Evolutionary conservation across 2,797 vertebrate genomes (phyloP), one percentile per base, ranked within the genome.

Genomic region (Aeoliscus strigatus): DNA sequence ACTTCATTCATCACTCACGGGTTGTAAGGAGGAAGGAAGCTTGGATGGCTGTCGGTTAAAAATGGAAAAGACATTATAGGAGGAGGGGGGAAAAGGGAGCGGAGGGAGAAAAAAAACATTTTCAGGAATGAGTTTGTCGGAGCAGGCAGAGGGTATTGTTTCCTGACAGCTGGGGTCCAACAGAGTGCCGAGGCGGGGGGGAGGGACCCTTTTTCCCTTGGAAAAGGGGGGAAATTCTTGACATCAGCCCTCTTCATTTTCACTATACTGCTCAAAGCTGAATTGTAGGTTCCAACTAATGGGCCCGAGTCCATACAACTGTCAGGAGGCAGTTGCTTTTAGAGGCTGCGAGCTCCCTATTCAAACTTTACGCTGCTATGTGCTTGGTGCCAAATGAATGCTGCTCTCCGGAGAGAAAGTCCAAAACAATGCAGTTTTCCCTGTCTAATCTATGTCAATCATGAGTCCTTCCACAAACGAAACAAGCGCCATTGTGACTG

Each of bases 1-100:
- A 73, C 71, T 71, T 66, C 74, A 79, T 80, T 81, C 78, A 77
- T 84, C 79, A 82, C 70, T 72, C 55, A 0, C 70, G 56, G 73
- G 77, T 81, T 79, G 70, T 75, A 68, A 78, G 63, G 58, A 85
- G 84, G 86, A 87, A 86, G 88, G 87, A 89, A 88, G 84, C 77
- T 84, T 85, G 84, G 83, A 87, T 74, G 78, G 77, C 77, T 67
- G 63, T 36, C 70, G 76, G 84, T 88, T 89, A 89, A 89, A 90
- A 90, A 89, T 90, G 87, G 88, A 88, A 88, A 89, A 90, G 80
- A 86, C 86, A 87, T 88, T 87, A 89, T 73, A 73, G 76, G 70
- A 76, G 73, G 65, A 70, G 73, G 73, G 67, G 18, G 75, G 72
- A 27, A 37, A 66, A 58, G 56, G 68, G 55, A 60, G 58, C 63